Evolutionary conservation across 2,888 invertebrate genomes (phyloP), one percentile per base, ranked within the genome.

Genomic region (Thecophora atra): DNA sequence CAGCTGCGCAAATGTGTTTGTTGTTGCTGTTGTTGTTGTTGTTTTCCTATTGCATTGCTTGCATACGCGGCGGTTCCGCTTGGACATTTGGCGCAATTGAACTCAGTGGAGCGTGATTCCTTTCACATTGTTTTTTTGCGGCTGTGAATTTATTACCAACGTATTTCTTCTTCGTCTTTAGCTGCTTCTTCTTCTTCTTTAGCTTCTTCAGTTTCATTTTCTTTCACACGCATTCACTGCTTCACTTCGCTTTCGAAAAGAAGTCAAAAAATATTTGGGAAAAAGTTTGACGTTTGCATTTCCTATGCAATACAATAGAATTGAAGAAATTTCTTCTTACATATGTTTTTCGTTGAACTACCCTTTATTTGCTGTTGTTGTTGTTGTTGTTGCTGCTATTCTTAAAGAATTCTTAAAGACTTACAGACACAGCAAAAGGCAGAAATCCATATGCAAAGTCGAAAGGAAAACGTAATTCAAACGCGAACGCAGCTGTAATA

Each of bases 21-120:
- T 68, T 60, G 42, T 68, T 28, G 42, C 15, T 71, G 52, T 21
- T 56, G 52, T 19, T 66, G 66, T 52, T 37, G 66, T 52, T 66
- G 66, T 28, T 58, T 26, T 70, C 47, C 28, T 28, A 30, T 54
- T 63, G 21, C 51, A 30, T 70, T 62, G 63, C 52, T 54, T 51
- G 21, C 51, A 52, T 52, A 62, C 70, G 70, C 65, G 71, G 37
- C 58, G 71, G 71, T 65, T 66, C 65, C 71, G 71, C 66, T 71
- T 63, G 72, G 72, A 68, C 72, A 72, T 68, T 72, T 64, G 64
- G 64, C 72, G 68, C 72, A 68, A 65, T 71, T 71, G 71, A 65
- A 65, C 28, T 28, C 77, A 76, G 71, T 77, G 74, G 76, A 77
- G 74, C 77, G 77, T 76, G 74, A 75, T 76, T 77, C 77, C 76